Evolutionary conservation across 2,888 invertebrate genomes (phyloP).

Genomic region (Ptilodon capucinus): DNA sequence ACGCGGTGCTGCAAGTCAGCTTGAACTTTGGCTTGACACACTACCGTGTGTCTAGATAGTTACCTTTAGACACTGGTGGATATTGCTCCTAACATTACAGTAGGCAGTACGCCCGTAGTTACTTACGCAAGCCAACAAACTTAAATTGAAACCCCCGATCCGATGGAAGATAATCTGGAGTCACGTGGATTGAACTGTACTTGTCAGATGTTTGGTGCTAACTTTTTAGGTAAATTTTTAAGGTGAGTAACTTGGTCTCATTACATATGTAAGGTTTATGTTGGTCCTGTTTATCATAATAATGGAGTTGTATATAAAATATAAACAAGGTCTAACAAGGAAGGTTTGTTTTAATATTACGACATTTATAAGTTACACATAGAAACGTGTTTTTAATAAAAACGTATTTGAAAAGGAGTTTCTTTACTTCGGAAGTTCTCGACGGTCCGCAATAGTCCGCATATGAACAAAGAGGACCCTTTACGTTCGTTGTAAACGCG

Average conservation of each 20-base stretch:
- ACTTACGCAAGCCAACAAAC: conserved; percentile 56
- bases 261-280: neutral
- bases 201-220: neutral
- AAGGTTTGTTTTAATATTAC: too few species aligned
- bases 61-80: neutral
- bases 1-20: too few species aligned
- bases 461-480: conserved; percentile 39
- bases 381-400: too few species aligned
- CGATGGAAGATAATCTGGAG: conserved; percentile 39
- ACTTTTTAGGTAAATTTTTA: neutral
- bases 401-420: neutral
- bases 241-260: conserved; percentile 4
- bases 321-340: too few species aligned
- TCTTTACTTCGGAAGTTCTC: conserved; percentile 19
- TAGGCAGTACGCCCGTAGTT: conserved; percentile 32
- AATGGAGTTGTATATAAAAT: neutral
- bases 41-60: too few species aligned
- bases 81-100: conserved; percentile 18
- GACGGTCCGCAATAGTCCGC: conserved; percentile 28
- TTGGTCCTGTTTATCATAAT: neutral
- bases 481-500: conserved; percentile 56
- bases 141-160: conserved; percentile 59
- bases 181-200: conserved; percentile 30
- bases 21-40: too few species aligned
- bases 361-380: too few species aligned